phyloP scores from a whole-genome alignment of 2,888 invertebrate species.

The Agonopterix subpropinquella region DNA sequence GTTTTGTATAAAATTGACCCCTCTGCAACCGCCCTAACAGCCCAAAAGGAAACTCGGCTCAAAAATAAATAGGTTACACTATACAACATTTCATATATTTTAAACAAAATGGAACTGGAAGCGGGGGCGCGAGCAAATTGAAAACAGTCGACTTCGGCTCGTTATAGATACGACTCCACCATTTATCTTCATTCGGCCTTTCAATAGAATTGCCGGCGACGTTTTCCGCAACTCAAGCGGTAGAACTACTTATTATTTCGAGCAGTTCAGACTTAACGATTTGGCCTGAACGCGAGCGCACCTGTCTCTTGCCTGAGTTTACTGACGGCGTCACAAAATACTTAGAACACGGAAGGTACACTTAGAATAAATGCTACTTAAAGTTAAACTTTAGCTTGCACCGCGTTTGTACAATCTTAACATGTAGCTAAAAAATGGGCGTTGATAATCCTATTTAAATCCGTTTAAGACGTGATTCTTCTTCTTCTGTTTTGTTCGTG shows the following conservation, averaged over 20 bases:
- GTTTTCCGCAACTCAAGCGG: slow-evolving; percentile 67
- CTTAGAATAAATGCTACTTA: no score
- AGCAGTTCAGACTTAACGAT: slow-evolving; percentile 66
- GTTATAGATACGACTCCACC: slow-evolving; percentile 63
- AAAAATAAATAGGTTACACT: neutral
- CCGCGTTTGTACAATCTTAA: no score
- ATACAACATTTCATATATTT: slow-evolving; percentile 6
- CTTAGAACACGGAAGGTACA: no score
- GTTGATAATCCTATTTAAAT: no score
- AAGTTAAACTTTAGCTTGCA: no score
- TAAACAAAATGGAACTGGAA: slow-evolving; percentile 56
- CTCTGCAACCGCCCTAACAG: no score
- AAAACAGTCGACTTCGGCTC: slow-evolving; percentile 69
- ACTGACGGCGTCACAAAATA: no score
- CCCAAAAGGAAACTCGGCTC: no score
- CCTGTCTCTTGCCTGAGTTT: slow-evolving; percentile 31
- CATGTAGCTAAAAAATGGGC: no score
- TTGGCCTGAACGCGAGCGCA: slow-evolving; percentile 49
- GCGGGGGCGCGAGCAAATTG: slow-evolving; percentile 53
- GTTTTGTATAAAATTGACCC: no score
- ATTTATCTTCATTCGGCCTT: slow-evolving; percentile 73
- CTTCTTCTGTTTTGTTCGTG: no score
- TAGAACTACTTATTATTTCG: slow-evolving; percentile 70
- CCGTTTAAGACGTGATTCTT: no score
- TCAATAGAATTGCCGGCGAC: slow-evolving; percentile 68